These are phyloP conservation scores for Heliconius hermathena DNA, from an alignment of 1,140 invertebrate species.

Conservation along the genomic window DNA sequence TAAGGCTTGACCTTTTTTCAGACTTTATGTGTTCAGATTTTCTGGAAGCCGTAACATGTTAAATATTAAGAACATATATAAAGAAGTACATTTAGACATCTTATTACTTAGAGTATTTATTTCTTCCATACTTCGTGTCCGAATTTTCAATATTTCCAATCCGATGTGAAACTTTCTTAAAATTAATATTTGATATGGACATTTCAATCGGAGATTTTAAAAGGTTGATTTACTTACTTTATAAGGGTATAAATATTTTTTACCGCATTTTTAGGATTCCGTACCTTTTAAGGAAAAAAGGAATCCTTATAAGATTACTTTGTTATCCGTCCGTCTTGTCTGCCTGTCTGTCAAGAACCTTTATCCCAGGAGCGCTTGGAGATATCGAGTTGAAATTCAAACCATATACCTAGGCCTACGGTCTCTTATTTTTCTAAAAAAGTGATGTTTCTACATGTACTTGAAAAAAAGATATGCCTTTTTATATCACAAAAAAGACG, in stretches of 20 bases:
- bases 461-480: no score
- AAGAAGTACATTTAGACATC: not conserved
- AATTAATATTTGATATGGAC: conserved; percentile 9
- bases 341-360: no score
- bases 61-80: not conserved
- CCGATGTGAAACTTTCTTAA: not conserved
- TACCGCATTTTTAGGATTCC: not conserved
- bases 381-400: no score
- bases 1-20: conserved; percentile 20
- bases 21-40: conserved; percentile 18
- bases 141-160: conserved; percentile 4
- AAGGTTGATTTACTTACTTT: not conserved
- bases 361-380: no score
- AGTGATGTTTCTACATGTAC: no score
- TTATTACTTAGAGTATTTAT: conserved; percentile 13
- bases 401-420: no score
- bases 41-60: not conserved
- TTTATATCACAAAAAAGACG: no score
- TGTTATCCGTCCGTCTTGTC: no score
- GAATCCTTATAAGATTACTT: no score
- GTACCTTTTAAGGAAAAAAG: no score
- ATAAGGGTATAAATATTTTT: not conserved
- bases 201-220: conserved; percentile 4
- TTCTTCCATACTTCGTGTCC: not conserved
- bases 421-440: no score